phyloP scores from a whole-genome alignment of 2,113 vertebrate species.

The Acrocephalus arundinaceus region DNA sequence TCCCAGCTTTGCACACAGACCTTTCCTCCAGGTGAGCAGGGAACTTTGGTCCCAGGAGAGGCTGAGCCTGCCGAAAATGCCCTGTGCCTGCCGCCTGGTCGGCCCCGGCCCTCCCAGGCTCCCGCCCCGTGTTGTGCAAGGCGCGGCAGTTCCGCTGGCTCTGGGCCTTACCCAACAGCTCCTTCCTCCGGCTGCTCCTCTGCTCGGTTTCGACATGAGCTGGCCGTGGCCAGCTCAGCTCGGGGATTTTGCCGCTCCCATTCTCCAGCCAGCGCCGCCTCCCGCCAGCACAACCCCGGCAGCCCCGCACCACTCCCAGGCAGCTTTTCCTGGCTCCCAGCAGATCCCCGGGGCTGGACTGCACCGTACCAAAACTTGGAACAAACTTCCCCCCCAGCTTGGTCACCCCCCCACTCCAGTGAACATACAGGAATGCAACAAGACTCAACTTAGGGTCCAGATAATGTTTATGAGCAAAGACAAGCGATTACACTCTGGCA shows the following conservation, averaged over 20 bases:
- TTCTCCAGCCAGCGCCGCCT: neutral
- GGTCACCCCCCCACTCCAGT: rapidly evolving
- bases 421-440: neutral
- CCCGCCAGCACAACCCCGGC: neutral
- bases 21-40: neutral
- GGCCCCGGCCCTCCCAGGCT: neutral
- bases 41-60: neutral
- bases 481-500: constrained; percentile 44
- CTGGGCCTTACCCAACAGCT: constrained; percentile 33
- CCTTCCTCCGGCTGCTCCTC: neutral
- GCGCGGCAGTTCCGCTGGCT: neutral
- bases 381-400: neutral
- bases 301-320: neutral
- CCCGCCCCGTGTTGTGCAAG: neutral
- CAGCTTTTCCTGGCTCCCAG: neutral
- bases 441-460: neutral
- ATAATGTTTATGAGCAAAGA: constrained; percentile 64
- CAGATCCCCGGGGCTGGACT: neutral
- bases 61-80: rapidly evolving
- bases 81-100: neutral
- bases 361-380: neutral
- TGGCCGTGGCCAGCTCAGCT: neutral
- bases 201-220: constrained; percentile 22
- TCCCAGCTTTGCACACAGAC: neutral
- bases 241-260: neutral